Percentiles rank a stretch among this genome's conserved stretches.
Conservation (phyloP, 92 coral and sea anemone genomes). For the Pocillopora grandis region DNA sequence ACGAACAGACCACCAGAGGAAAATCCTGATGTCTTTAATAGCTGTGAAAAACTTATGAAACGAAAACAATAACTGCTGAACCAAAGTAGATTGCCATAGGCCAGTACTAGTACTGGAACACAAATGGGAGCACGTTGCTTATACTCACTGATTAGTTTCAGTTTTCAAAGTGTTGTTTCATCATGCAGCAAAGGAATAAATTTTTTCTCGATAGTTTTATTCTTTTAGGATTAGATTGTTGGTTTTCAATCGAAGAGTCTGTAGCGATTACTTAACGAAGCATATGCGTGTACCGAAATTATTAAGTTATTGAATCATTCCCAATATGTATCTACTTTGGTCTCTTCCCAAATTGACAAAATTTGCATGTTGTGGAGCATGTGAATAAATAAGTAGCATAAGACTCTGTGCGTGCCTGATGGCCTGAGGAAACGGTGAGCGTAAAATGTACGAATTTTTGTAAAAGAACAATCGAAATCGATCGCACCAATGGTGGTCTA, state of each 20-base stretch:
- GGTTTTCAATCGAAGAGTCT: too few species aligned
- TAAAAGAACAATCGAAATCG: too few species aligned
- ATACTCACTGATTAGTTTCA: too few species aligned
- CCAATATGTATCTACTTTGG: not conserved
- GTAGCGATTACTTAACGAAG: too few species aligned
- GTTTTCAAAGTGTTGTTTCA: not conserved
- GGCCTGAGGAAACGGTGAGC: not conserved
- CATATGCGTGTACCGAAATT: not conserved
- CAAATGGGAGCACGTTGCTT: too few species aligned
- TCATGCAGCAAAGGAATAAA: not conserved
- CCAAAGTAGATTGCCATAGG: too few species aligned
- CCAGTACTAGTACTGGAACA: too few species aligned
- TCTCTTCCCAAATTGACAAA: not conserved
- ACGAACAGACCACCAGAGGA: constrained; percentile 33
- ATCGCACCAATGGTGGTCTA: too few species aligned
- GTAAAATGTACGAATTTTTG: not conserved
- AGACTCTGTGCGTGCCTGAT: not conserved
- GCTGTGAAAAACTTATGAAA: constrained; percentile 58
- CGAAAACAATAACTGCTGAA: not conserved
- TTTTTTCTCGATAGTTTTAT: not conserved
- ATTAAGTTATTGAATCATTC: not conserved
- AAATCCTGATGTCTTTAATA: constrained; percentile 54
- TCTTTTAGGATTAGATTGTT: not conserved
- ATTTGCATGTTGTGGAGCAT: not conserved
- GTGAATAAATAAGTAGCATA: not conserved